Percentiles rank a stretch among this genome's conserved stretches.
These are phyloP conservation scores for Adelognathus sp. DNA, from an alignment of 2,888 invertebrate genomes.

Conservation along the genomic window DNA sequence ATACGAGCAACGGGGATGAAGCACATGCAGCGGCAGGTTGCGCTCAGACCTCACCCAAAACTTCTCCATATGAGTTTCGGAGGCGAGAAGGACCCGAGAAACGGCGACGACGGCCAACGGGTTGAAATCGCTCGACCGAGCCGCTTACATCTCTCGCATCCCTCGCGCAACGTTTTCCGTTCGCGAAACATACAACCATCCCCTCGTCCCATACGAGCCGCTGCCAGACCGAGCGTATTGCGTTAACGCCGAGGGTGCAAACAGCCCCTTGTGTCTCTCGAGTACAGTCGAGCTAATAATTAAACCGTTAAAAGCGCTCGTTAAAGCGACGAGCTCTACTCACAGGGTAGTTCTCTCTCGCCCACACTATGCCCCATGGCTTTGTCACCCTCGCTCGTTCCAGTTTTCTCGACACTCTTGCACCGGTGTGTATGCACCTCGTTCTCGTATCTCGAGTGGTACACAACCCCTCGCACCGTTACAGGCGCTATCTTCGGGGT, in stretches of 20 bases:
- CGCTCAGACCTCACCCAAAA: slow-evolving; percentile 4
- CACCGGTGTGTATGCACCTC: neutral
- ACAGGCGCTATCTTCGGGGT: neutral
- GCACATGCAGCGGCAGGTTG: slow-evolving; percentile 39
- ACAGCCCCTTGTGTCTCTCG: slow-evolving; percentile 70
- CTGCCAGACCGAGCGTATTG: slow-evolving; percentile 68
- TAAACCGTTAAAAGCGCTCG: slow-evolving; percentile 76
- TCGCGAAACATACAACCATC: slow-evolving; percentile 25
- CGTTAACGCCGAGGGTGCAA: slow-evolving; percentile 78
- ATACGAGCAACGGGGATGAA: slow-evolving; percentile 23
- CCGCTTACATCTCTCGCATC: slow-evolving; percentile 51
- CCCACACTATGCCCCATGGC: neutral
- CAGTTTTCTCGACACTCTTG: neutral
- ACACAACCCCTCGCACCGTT: neutral
- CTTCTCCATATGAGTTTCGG: neutral
- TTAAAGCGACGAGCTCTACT: slow-evolving; percentile 64
- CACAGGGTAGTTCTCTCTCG: slow-evolving; percentile 20
- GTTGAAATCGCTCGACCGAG: slow-evolving; percentile 49
- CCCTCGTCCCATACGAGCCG: neutral
- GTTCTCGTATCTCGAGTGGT: neutral
- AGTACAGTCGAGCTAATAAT: slow-evolving; percentile 76
- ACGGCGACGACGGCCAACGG: too few relatives aligned
- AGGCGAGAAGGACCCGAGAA: slow-evolving; percentile 27
- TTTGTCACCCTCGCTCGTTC: neutral
- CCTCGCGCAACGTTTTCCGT: slow-evolving; percentile 30